Evolutionary conservation across 2,113 vertebrate species (phyloP), one percentile per base, ranked within the genome.

Genomic region (Oophaga pumilio): DNA sequence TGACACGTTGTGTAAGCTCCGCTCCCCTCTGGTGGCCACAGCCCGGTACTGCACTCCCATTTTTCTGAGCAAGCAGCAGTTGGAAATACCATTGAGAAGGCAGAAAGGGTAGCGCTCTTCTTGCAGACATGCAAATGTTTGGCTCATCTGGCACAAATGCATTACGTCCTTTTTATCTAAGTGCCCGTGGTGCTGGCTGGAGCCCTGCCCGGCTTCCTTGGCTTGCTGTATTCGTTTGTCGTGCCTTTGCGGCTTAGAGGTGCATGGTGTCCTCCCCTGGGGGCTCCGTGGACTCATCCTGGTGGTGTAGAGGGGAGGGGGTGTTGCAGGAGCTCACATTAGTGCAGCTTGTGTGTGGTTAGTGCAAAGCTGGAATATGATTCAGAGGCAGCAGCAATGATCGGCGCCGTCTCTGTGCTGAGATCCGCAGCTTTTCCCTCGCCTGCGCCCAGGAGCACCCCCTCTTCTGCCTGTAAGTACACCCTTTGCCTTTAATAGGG

Each of bases 241-340:
- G 43, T 26, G 74, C 8, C 1, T 20, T 14, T 0, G n/a, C 22
- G 76, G 1, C 52, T 4, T 11, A 15, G 33, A 9, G 1, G 1
- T 28, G 17, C 59, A 14, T 28, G 64, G 24, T 57, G 24, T 53
- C 80, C 87, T 11, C 69, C 86, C 56, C 86, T 59, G 33, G 56
- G 49, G 15, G 24, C 12, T n/a, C 5, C 17, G 59, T 88, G 87
- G 68, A 56, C 59, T 77, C 57, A 28, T 68, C 77, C 77, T 43
- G 43, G n/a, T 26, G 33, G 59, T 52, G 74, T 43, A 59, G 59
- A 56, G 26, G 83, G 69, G 83, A 26, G 76, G 66, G 86, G 59
- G 78, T 82, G 78, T 87, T 82, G 86, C 86, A 76, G 79, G n/a
- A 82, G 86, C 79, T 87, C 56, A 59, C 66, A 87, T 79, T 87